Percentiles rank a stretch among this genome's conserved stretches.
phyloP scores from a whole-genome alignment of 2,888 invertebrate genomes.

The Metacarcinus magister region DNA sequence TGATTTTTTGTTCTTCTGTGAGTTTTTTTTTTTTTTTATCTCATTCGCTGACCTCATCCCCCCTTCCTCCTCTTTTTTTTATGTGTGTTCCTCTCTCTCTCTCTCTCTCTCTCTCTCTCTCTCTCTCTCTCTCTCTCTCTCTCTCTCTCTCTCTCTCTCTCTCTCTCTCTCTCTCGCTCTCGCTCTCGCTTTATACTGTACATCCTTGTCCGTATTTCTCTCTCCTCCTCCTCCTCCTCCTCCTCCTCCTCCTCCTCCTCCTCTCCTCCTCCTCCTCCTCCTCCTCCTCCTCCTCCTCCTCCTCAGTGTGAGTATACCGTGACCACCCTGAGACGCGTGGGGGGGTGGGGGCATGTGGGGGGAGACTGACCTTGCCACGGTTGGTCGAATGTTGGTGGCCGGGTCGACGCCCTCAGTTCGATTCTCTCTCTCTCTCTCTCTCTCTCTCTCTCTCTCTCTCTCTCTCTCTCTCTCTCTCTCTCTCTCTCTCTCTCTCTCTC shows the following conservation, averaged over 20 bases:
- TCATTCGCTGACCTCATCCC: not conserved
- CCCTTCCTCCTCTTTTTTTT: not conserved
- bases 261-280: too few species aligned
- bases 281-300: slow-evolving; percentile 21
- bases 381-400: not conserved
- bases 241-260: too few species aligned
- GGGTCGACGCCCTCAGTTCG: not conserved
- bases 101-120: not conserved
- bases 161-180: too few species aligned
- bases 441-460: not conserved
- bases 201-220: too few species aligned
- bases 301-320: not conserved
- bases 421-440: not conserved
- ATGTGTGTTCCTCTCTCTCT: too few species aligned
- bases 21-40: not conserved
- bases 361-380: slow-evolving; percentile 19
- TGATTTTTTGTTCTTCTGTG: not conserved
- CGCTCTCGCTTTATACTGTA: too few species aligned
- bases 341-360: not conserved
- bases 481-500: not conserved
- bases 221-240: too few species aligned
- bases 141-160: slow-evolving; percentile 54
- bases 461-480: not conserved
- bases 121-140: slow-evolving; percentile 60
- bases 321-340: not conserved